A percentile compares a stretch with the other conserved stretches of the same genome.
Conservation (phyloP, 2,888 invertebrate genomes). For the Halocaridina rubra region DNA sequence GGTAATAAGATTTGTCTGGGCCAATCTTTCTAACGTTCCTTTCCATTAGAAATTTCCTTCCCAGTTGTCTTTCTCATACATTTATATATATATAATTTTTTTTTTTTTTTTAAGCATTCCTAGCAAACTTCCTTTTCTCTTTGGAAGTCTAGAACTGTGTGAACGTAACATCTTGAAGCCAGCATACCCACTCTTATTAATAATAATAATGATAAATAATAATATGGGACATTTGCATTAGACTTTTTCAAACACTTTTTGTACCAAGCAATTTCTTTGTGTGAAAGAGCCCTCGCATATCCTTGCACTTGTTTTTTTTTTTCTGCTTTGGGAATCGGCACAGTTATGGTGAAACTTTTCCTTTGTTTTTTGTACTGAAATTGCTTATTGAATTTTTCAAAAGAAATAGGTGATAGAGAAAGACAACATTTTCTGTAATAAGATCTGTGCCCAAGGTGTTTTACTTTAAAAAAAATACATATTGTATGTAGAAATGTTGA, state of each 20-base stretch:
- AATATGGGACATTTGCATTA: background rate
- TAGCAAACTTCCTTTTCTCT: too few species aligned
- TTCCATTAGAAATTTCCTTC: background rate
- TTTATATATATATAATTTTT: background rate
- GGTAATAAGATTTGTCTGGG: background rate
- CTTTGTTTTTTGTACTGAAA: background rate
- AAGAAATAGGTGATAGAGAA: too few species aligned
- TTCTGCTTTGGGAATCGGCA: slow-evolving; percentile 38
- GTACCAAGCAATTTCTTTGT: slow-evolving; percentile 21
- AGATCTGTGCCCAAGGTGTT: slow-evolving; percentile 6
- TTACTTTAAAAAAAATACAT: too few species aligned
- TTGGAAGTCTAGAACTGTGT: background rate
- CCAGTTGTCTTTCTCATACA: background rate
- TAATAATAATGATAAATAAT: too few species aligned
- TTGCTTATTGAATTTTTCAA: background rate
- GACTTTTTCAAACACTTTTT: too few species aligned
- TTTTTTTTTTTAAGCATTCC: background rate
- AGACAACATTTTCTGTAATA: too few species aligned
- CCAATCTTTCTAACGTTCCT: background rate
- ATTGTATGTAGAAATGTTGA: too few species aligned
- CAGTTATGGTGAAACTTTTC: slow-evolving; percentile 7
- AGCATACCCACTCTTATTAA: slow-evolving; percentile 19
- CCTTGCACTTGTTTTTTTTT: slow-evolving; percentile 39
- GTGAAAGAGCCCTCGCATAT: slow-evolving; percentile 28
- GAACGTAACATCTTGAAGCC: background rate